Evolutionary conservation across 2,888 invertebrate genomes (phyloP).

Genomic region (Drosophila niveifrons): DNA sequence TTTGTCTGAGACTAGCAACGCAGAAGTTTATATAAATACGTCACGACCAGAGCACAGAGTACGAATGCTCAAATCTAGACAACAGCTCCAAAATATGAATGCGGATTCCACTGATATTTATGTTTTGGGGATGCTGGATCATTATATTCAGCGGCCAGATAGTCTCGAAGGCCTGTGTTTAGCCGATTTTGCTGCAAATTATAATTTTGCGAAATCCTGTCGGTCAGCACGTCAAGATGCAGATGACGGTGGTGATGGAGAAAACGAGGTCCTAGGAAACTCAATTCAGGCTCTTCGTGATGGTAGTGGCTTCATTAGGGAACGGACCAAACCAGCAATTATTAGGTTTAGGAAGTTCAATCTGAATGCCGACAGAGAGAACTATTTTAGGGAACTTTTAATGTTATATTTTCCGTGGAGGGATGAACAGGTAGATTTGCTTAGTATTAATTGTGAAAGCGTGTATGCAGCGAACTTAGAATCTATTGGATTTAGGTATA

Average conservation of each 20-base stretch:
- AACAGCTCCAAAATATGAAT: background rate
- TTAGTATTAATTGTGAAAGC: too few species aligned
- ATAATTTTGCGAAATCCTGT: background rate
- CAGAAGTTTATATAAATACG: background rate
- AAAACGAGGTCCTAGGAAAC: background rate
- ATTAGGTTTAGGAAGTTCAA: background rate
- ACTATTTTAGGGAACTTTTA: background rate
- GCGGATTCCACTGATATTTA: background rate
- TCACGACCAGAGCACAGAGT: background rate
- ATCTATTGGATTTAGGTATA: background rate
- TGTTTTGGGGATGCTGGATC: background rate
- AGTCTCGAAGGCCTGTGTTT: background rate
- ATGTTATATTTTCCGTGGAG: background rate
- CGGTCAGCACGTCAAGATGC: background rate
- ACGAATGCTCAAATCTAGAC: background rate
- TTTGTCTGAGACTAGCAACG: slow-evolving; percentile 1
- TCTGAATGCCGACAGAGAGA: background rate
- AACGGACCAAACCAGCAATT: background rate
- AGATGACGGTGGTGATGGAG: background rate
- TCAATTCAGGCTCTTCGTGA: background rate
- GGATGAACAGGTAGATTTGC: background rate
- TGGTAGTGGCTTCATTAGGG: background rate
- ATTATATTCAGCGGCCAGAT: background rate
- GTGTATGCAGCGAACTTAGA: background rate
- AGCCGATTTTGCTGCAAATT: background rate